Evolutionary conservation across 2,888 invertebrate species (phyloP), one percentile per base, ranked within the genome.

Genomic region (Hoplodrina ambigua): DNA sequence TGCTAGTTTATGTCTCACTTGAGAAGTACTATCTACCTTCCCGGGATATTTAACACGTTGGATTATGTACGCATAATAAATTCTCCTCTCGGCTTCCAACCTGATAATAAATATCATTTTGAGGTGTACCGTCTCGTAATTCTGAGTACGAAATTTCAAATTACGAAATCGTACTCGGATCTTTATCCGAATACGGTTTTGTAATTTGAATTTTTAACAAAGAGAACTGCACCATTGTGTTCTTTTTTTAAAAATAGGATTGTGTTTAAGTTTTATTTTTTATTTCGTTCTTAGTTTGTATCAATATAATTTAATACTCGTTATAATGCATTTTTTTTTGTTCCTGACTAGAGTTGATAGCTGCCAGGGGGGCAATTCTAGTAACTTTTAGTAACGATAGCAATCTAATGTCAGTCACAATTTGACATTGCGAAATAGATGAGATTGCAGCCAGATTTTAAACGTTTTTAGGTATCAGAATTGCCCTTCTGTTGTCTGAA

Each of bases 11-110:
- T 76, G n/a, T 58, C 41, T 63, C 49, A 80, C 65, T 66, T 66
- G 63, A 77, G 46, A 53, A 56, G 57, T 57, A 41, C 63, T 76
- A 80, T 75, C 81, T 65, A 69, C 79, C 63, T 69, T 80, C 58
- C 58, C 66, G 74, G 74, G 53, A 74, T 74, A 81, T 69, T 73
- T 70, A 78, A 81, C 78, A 54, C 58, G 60, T 69, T 64, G 63
- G 66, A 78, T 78, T 78, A 78, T 37, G 72, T 71, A 71, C 77
- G 72, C 81, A 57, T 56, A 78, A 78, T 78, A 78, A 78, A 78
- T 81, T 78, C 50, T 46, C 54, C 46, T 66, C 77, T 46, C 60
- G 54, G 56, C 57, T 81, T 55, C 54, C 56, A 77, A 64, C 78
- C 52, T 64, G 56, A 67, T 81, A 72, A 78, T 78, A 78, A 77